Conservation (phyloP, 2,888 invertebrate species). For the Dendrolimus houi region DNA sequence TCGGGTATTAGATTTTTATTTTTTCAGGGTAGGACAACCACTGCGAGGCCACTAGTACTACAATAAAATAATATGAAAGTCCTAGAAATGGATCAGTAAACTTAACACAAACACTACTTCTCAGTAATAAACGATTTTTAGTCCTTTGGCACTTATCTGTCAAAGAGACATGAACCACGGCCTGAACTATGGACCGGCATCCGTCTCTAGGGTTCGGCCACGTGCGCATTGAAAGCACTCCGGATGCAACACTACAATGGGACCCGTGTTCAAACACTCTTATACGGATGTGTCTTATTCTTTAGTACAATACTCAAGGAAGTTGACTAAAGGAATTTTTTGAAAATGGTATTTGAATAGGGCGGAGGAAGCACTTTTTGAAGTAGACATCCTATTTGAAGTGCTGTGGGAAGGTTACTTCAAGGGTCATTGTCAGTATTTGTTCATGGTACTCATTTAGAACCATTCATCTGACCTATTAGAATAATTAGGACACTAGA, state of each 20-base stretch:
- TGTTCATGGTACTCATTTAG: no score
- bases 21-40: no score
- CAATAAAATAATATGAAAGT: no score
- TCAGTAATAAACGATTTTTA: neutral
- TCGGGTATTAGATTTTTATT: no score
- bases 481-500: no score
- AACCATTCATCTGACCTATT: no score
- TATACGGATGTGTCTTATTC: slow-evolving; percentile 17
- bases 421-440: no score
- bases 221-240: slow-evolving; percentile 61
- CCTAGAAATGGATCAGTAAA: no score
- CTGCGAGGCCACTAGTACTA: no score
- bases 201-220: slow-evolving; percentile 54
- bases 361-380: neutral
- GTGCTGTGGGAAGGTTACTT: neutral
- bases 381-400: neutral
- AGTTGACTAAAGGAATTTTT: slow-evolving; percentile 4
- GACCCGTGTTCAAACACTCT: slow-evolving; percentile 24
- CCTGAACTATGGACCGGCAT: slow-evolving; percentile 28
- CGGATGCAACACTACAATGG: slow-evolving; percentile 57
- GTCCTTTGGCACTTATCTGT: neutral
- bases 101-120: no score
- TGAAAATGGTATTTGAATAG: slow-evolving; percentile 3
- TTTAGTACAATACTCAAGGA: slow-evolving; percentile 2
- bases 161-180: slow-evolving; percentile 28